phyloP scores from a whole-genome alignment of 2,113 vertebrate genomes.

The Zeus faber region DNA sequence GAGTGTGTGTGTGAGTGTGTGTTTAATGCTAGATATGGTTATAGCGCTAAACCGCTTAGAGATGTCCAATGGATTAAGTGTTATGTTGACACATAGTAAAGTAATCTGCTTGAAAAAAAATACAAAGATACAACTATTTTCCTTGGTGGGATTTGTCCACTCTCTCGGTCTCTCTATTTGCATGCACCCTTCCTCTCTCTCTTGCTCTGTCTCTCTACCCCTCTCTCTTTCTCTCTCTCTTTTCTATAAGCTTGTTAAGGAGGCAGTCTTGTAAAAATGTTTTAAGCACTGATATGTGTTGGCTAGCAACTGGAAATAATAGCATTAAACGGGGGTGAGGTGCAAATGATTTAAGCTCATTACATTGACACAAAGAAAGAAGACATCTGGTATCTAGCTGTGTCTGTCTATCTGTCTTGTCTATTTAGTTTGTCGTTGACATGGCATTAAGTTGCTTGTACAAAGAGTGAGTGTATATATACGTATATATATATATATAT shows the following conservation, averaged over 20 bases:
- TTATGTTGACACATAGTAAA: conserved; percentile 62
- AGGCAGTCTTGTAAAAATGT: too few species aligned
- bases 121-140: too few species aligned
- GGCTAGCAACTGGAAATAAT: not conserved
- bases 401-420: not conserved
- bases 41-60: conserved; percentile 53
- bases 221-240: too few species aligned
- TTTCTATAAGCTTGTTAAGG: too few species aligned
- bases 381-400: conserved; percentile 13
- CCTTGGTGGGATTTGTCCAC: too few species aligned
- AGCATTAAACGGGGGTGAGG: conserved; percentile 6
- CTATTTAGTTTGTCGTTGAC: not conserved
- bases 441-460: not conserved
- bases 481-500: too few species aligned
- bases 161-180: too few species aligned
- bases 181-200: too few species aligned
- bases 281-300: not conserved
- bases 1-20: conserved; percentile 4
- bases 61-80: conserved; percentile 52
- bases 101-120: conserved; percentile 54
- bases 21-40: conserved; percentile 38
- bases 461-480: too few species aligned
- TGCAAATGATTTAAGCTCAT: conserved; percentile 17
- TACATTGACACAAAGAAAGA: conserved; percentile 3
- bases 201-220: too few species aligned